Conservation (phyloP, 1,140 invertebrate genomes). For the Drosophila sulfurigaster region DNA sequence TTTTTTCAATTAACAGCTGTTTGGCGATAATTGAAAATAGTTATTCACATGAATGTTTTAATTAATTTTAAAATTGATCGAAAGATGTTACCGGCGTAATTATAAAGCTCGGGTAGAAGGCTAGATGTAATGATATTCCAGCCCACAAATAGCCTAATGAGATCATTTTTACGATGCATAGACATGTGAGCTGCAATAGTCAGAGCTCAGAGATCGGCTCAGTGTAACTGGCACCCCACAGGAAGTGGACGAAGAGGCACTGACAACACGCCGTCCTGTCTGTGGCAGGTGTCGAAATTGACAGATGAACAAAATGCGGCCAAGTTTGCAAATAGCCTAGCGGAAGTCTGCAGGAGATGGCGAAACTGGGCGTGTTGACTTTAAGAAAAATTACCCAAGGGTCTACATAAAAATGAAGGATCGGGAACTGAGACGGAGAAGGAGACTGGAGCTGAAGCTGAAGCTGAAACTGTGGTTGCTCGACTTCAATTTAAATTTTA, state of each 20-base stretch:
- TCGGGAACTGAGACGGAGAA: neutral
- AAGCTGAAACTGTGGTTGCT: conserved; percentile 19
- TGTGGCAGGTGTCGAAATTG: conserved; percentile 76
- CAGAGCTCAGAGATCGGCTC: too few relatives aligned
- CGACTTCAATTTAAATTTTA: conserved; percentile 83
- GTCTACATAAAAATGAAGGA: conserved; percentile 19
- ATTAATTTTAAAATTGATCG: conserved; percentile 16
- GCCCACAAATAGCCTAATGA: conserved; percentile 38
- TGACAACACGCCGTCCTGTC: conserved; percentile 46
- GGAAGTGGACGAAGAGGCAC: conserved; percentile 20
- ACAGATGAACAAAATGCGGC: conserved; percentile 67
- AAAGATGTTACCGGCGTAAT: conserved; percentile 9
- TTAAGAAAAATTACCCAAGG: conserved; percentile 41
- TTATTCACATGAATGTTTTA: neutral
- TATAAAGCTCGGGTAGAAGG: neutral
- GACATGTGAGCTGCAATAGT: neutral
- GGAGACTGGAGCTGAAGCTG: neutral
- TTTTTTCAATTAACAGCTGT: neutral
- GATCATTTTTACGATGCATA: neutral
- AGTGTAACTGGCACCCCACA: conserved; percentile 28
- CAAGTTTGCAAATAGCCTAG: conserved; percentile 42
- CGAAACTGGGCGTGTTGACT: conserved; percentile 53
- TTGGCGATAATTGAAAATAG: neutral
- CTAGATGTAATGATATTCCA: conserved; percentile 12
- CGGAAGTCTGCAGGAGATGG: conserved; percentile 36